These are phyloP conservation scores for Bos taurus DNA, from an alignment of 2,113 vertebrate genomes.

Conservation along the genomic window ARS-UCD2.0 NC_037331.1:6731001-6731500, in stretches of 20 bases:
- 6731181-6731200: background rate
- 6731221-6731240: background rate
- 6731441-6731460: background rate
- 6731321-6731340: too few relatives aligned
- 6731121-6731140: background rate
- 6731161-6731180: fast-evolving
- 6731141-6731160: background rate
- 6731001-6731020: background rate
- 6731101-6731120: fast-evolving
- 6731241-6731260: background rate
- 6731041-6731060: background rate
- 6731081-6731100: background rate
- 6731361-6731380: background rate
- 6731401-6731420: background rate
- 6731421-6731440: background rate
- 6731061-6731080: background rate
- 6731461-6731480: background rate
- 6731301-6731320: background rate
- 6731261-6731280: fast-evolving
- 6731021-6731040: background rate
- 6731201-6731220: too few relatives aligned
- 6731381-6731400: background rate
- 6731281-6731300: background rate
- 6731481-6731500: background rate
- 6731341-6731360: background rate